Conservation (phyloP, 2,888 invertebrate genomes). For the Lissonota sp. region DNA sequence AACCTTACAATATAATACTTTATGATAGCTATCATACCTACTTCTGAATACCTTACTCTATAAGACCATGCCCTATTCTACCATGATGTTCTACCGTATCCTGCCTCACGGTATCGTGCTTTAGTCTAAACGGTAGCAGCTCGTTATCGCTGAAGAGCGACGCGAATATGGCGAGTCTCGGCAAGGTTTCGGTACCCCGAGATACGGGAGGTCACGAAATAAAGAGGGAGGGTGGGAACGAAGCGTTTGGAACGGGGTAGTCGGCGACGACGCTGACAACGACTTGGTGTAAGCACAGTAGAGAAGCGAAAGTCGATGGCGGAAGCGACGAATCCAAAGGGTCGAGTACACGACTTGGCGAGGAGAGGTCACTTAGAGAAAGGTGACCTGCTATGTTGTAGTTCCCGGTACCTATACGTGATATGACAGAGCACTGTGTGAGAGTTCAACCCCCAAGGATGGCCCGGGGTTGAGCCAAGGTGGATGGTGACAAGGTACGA, state of each 20-base stretch:
- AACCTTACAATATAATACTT: no score
- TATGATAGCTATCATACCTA: no score
- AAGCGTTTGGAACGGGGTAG: not conserved
- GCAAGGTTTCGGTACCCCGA: not conserved
- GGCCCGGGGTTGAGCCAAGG: constrained; percentile 6
- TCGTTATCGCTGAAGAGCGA: constrained; percentile 50
- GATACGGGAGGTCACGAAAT: not conserved
- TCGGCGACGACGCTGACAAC: not conserved
- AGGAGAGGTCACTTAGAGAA: not conserved
- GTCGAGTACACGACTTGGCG: constrained; percentile 10
- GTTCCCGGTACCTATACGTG: not conserved
- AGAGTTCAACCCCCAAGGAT: not conserved
- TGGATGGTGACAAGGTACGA: not conserved
- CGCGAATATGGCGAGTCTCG: constrained; percentile 4
- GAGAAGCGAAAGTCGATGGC: not conserved
- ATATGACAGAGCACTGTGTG: not conserved
- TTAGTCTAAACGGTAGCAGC: not conserved
- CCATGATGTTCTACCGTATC: no score
- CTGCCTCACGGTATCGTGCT: no score
- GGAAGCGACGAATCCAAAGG: not conserved
- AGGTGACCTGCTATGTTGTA: not conserved
- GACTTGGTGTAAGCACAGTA: not conserved
- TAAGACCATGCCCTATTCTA: no score
- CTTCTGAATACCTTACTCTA: no score
- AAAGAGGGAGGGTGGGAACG: not conserved